phyloP scores from a whole-genome alignment of 2,888 invertebrate genomes.

The Cerceris ruficornis region DNA sequence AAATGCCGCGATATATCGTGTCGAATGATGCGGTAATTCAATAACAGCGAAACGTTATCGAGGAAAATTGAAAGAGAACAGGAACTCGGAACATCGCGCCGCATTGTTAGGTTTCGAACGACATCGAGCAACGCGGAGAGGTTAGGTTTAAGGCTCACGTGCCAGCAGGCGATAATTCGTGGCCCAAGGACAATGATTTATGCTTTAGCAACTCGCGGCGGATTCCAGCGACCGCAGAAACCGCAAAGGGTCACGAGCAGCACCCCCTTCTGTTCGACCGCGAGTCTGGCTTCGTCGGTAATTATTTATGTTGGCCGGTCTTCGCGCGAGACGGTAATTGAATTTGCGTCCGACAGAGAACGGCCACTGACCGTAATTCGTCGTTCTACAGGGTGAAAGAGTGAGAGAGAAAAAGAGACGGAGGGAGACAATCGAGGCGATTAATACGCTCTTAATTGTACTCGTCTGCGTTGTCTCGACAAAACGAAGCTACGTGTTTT shows the following conservation, averaged over 20 bases:
- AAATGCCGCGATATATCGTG: too few relatives aligned
- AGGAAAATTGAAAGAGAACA: too few relatives aligned
- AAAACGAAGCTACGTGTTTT: slow-evolving; percentile 18
- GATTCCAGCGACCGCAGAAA: slow-evolving; percentile 60
- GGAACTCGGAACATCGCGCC: background rate
- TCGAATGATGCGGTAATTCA: too few relatives aligned
- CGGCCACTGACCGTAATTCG: slow-evolving; percentile 54
- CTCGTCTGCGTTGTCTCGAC: slow-evolving; percentile 28
- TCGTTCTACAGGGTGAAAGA: slow-evolving; percentile 7
- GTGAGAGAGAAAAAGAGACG: slow-evolving; percentile 3
- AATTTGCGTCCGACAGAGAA: slow-evolving; percentile 51
- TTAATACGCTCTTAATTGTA: slow-evolving; percentile 57
- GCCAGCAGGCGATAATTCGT: slow-evolving; percentile 54
- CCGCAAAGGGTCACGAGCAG: slow-evolving; percentile 58
- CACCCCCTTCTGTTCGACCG: slow-evolving; percentile 5
- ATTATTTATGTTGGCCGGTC: slow-evolving; percentile 63
- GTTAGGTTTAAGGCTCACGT: slow-evolving; percentile 33
- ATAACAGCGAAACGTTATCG: too few relatives aligned
- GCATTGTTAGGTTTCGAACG: background rate
- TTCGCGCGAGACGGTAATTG: slow-evolving; percentile 60
- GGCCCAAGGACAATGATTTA: slow-evolving; percentile 61
- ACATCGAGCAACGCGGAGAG: background rate
- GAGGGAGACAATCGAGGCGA: slow-evolving; percentile 34
- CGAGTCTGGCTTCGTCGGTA: slow-evolving; percentile 50
- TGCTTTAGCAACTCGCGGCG: slow-evolving; percentile 44